Evolutionary conservation across 2,888 invertebrate species (phyloP), one percentile per base, ranked within the genome.

Genomic region (Eumerus sabulonum): DNA sequence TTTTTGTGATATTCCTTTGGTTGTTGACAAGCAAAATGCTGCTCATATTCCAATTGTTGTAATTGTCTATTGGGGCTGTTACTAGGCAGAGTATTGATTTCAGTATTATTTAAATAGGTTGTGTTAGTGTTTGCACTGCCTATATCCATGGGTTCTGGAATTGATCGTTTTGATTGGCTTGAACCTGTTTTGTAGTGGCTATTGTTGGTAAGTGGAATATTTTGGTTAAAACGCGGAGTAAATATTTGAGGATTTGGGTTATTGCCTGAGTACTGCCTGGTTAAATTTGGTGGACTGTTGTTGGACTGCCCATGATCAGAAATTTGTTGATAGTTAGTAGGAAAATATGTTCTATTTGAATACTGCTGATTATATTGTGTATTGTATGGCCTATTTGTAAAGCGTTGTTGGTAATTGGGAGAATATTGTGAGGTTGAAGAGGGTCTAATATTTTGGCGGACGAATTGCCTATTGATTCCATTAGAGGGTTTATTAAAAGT

Each of bases 111-210:
- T 14, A 53, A 9, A 19, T 53, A 68, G 16, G 11, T 57, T 42
- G 35, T 53, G 44, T 54, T 70, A 2, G 68, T 60, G 9, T 3
- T 68, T 36, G 44, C 59, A 14, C 53, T 68, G 18, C n/a, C 36
- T n/a, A 40, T 12, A 14, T 68, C 53, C 68, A 67, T 67, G 14
- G 57, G 50, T n/a, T n/a, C n/a, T n/a, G n/a, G n/a, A n/a, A n/a
- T n/a, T n/a, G n/a, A n/a, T n/a, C n/a, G n/a, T n/a, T n/a, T n/a
- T n/a, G n/a, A n/a, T n/a, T n/a, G n/a, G n/a, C n/a, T n/a, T n/a
- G n/a, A n/a, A n/a, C n/a, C n/a, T n/a, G n/a, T n/a, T n/a, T n/a
- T n/a, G n/a, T n/a, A n/a, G n/a, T n/a, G n/a, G n/a, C n/a, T n/a
- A 9, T 62, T 7, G n/a, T n/a, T n/a, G n/a, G n/a, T n/a, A n/a